Base-by-base conservation (phyloP, 2,113 vertebrate genomes). In the Gadus chalcogrammus region DNA sequence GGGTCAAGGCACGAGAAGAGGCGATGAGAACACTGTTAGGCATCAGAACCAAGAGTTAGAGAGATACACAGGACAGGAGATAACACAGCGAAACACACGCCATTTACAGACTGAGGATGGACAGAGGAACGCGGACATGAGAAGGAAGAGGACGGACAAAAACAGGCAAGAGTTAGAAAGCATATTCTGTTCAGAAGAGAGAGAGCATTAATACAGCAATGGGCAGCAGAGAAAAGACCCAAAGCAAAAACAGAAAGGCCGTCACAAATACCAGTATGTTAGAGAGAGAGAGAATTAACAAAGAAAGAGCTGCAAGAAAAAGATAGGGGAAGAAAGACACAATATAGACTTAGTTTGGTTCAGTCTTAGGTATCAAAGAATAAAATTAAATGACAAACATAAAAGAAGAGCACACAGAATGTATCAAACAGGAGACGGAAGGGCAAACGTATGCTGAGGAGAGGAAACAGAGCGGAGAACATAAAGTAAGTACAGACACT, bases 321-420 rank as follows among this genome's bases (percentile, higher is more conserved):
- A 88, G 81, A 86, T 83, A 84, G 76, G 80, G 86, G 89, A 83
- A 20, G 52, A 68, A 68, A 56, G 52, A 69, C 59, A 90, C 84
- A 92, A 92, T 85, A 92, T 84, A 89, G 85, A 79, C 91, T 92
- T 87, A 88, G 88, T 90, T 88, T 84, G 74, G 89, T 16, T 92
- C 91, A 92, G 85, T 92, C 82, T 83, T 81, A 88, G 86, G 78
- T 81, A 88, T 85, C 79, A 86, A 84, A 85, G 74, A 89, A 85
- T 76, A 87, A 81, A 58, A 58, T n/a, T 5, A 58, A 16, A 73
- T 85, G 76, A 83, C 55, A 73, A 80, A 88, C 87, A 79, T 67
- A 87, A 86, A 55, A 82, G 76, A 68, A 82, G 86, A 76, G 70
- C 70, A 87, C 75, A 87, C 61, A 84, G 59, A 85, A 70, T 77